A percentile compares a stretch with the other conserved stretches of the same genome.
phyloP scores from a whole-genome alignment of 1,140 invertebrate species.

The Copidosoma floridanum region DNA sequence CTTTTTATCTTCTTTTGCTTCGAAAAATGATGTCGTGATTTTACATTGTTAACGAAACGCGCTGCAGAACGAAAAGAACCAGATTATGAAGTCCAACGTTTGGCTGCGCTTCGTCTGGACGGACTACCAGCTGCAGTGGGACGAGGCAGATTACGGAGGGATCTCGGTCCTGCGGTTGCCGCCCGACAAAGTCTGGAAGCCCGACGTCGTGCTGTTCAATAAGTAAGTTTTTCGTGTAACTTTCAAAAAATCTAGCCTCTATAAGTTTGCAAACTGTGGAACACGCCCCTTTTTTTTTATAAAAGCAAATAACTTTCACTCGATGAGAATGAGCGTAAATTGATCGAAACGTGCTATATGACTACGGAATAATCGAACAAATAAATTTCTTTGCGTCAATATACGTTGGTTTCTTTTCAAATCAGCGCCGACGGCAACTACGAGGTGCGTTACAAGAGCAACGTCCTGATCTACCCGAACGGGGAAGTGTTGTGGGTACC shows the following conservation, averaged over 20 bases:
- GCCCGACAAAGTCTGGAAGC: conserved; percentile 99
- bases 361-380: too few relatives aligned
- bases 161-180: conserved; percentile 93
- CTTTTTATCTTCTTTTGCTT: too few relatives aligned
- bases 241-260: too few relatives aligned
- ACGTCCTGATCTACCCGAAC: conserved; percentile 91
- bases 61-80: conserved; percentile 96
- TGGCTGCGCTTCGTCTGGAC: conserved; percentile 96
- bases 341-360: too few relatives aligned
- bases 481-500: conserved; percentile 96
- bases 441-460: conserved; percentile 95
- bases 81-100: conserved; percentile 99
- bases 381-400: too few relatives aligned
- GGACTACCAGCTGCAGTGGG: conserved; percentile 98
- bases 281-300: too few relatives aligned
- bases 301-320: too few relatives aligned
- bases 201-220: conserved; percentile 99
- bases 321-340: too few relatives aligned
- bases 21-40: too few relatives aligned
- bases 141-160: conserved; percentile 95
- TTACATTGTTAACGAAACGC: too few relatives aligned
- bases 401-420: too few relatives aligned
- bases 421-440: conserved; percentile 94
- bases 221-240: conserved; percentile 94
- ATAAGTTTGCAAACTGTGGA: too few relatives aligned